phyloP scores from a whole-genome alignment of 23 tunicate genomes.

The Halocynthia roretzi region DNA sequence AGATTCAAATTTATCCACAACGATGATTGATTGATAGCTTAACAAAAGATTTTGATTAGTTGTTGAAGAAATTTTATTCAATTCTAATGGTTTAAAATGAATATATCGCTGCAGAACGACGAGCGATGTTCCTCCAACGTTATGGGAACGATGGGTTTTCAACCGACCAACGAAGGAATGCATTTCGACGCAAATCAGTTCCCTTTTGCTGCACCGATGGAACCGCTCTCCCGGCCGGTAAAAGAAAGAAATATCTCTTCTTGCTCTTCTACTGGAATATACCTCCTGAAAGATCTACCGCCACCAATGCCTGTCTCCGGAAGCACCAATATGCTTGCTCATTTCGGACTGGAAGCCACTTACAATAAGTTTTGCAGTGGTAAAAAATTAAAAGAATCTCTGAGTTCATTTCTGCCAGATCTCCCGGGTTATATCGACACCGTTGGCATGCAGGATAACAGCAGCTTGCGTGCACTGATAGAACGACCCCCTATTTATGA shows the following conservation, averaged over 20 bases:
- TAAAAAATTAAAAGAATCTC: constrained; percentile 68
- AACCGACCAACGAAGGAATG: background rate
- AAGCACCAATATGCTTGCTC: constrained; percentile 60
- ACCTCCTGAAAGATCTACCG: constrained; percentile 52
- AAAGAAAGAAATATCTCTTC: background rate
- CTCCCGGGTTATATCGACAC: constrained; percentile 60
- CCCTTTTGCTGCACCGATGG: background rate
- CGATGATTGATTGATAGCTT: too few relatives aligned
- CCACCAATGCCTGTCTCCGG: constrained; percentile 61
- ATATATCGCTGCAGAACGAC: background rate
- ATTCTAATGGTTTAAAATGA: background rate
- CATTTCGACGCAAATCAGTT: background rate
- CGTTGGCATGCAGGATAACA: constrained; percentile 40
- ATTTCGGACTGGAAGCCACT: constrained; percentile 59
- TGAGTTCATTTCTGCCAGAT: constrained; percentile 71
- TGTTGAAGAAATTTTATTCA: too few relatives aligned
- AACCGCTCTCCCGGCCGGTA: background rate
- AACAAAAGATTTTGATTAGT: too few relatives aligned
- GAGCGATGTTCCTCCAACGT: background rate
- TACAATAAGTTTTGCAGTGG: constrained; percentile 78
- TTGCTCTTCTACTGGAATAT: constrained; percentile 31
- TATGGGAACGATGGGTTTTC: background rate
- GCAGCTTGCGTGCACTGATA: constrained; percentile 53
- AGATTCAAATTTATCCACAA: too few relatives aligned
- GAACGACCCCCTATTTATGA: constrained; percentile 81